Evolutionary conservation across 2,797 vertebrate species (phyloP), one percentile per base, ranked within the genome.

Genomic region (Graptemys geographica): DNA sequence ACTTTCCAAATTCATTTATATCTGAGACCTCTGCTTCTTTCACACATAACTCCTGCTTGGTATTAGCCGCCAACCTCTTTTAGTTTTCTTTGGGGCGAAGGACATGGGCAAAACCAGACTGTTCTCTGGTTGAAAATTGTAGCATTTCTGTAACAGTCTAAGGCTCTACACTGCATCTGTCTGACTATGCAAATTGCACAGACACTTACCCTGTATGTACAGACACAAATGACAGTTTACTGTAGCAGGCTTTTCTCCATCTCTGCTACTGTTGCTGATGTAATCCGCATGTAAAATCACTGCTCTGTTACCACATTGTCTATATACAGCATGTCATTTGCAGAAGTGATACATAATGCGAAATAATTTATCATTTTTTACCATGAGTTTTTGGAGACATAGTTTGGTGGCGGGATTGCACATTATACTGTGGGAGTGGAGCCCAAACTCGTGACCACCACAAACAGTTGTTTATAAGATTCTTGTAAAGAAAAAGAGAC

Each of bases 181-280:
- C 89, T 80, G 79, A 78, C 84, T 95, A 87, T 57, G 82, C 49
- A 96, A 90, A 87, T 56, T 5, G 41, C 69, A 5, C 78, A 79
- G 56, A 44, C 33, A 11, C 55, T 47, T 80, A 85, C 86, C 21
- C n/a, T 92, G 74, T 86, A 86, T 69, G n/a, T 84, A 89, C 55
- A 53, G 76, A 92, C 93, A 91, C 49, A 78, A 4, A 1, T 53
- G 23, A 79, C 57, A n/a, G 49, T 51, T 62, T 33, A 47, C 44
- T n/a, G 55, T 83, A 81, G 47, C 21, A 79, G n/a, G 31, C 74
- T 62, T 94, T 85, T 90, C 31, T 83, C 1, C 0, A 5, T 90
- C 37, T 11, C n/a, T 84, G 59, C 55, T 89, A 2, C 51, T 56
- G 76, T 33, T 52, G 51, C 3, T 72, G 31, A 33, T 0, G 0